Conservation (phyloP, 2,797 vertebrate genomes). For the Propithecus perrieri region DNA sequence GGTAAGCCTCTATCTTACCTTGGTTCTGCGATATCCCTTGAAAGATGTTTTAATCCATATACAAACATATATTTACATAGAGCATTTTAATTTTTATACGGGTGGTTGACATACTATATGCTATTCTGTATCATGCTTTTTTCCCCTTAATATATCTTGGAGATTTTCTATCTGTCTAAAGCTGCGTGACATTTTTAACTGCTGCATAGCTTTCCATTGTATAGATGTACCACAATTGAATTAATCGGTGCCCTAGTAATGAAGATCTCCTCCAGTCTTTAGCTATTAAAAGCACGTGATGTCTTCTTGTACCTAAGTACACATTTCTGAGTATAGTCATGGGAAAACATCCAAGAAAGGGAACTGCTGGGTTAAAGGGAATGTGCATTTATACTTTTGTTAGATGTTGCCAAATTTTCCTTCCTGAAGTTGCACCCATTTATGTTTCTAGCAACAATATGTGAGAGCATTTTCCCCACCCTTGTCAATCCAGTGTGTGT, state of each 20-base stretch:
- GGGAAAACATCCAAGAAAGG: not conserved
- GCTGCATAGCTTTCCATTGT: not conserved
- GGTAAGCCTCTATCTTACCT: not conserved
- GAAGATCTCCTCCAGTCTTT: not conserved
- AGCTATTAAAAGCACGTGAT: not conserved
- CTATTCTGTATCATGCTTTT: not conserved
- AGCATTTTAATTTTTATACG: not conserved
- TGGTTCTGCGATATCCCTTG: not conserved
- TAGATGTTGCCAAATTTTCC: not conserved
- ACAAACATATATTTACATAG: not conserved
- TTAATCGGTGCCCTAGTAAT: not conserved
- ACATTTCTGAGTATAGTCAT: not conserved
- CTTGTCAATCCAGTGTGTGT: not conserved
- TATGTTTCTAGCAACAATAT: not conserved
- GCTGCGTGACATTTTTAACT: not conserved
- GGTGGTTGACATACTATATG: not conserved
- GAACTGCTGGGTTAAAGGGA: not conserved
- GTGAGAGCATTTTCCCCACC: not conserved
- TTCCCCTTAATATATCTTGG: not conserved
- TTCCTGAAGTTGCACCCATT: not conserved
- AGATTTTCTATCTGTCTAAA: not conserved
- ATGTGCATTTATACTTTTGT: not conserved
- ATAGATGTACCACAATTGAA: not conserved
- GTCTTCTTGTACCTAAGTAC: not conserved
- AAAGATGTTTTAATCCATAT: not conserved